phyloP scores from a whole-genome alignment of 2,797 vertebrate species.

The Brachymystax lenok region DNA sequence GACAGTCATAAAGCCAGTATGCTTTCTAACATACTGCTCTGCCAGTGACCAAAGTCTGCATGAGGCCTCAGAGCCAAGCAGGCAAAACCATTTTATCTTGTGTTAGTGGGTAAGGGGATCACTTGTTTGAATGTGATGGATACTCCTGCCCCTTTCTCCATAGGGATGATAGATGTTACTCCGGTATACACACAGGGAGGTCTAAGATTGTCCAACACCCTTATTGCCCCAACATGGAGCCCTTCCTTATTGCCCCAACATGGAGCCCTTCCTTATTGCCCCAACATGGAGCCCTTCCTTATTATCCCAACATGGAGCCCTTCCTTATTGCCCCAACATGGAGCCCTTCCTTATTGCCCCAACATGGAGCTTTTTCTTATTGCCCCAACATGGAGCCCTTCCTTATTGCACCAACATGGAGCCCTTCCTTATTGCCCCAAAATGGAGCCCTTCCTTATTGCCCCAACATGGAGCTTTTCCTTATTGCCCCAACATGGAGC shows the following conservation, averaged over 20 bases:
- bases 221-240: too few relatives aligned
- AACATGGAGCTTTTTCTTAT: too few relatives aligned
- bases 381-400: too few relatives aligned
- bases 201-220: neutral
- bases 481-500: neutral
- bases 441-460: too few relatives aligned
- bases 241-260: too few relatives aligned
- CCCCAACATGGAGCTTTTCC: neutral
- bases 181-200: neutral
- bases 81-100: neutral
- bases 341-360: too few relatives aligned
- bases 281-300: too few relatives aligned
- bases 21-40: neutral
- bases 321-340: too few relatives aligned
- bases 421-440: too few relatives aligned
- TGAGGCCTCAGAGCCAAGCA: neutral
- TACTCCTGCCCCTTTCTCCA: slow-evolving; percentile 39
- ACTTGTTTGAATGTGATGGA: slow-evolving; percentile 37
- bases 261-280: too few relatives aligned
- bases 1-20: neutral
- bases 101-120: neutral
- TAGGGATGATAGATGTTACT: neutral
- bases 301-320: too few relatives aligned
- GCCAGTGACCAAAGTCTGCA: neutral
- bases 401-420: too few relatives aligned